Conservation (phyloP, 2,888 invertebrate genomes). For the Bombylius discolor region DNA sequence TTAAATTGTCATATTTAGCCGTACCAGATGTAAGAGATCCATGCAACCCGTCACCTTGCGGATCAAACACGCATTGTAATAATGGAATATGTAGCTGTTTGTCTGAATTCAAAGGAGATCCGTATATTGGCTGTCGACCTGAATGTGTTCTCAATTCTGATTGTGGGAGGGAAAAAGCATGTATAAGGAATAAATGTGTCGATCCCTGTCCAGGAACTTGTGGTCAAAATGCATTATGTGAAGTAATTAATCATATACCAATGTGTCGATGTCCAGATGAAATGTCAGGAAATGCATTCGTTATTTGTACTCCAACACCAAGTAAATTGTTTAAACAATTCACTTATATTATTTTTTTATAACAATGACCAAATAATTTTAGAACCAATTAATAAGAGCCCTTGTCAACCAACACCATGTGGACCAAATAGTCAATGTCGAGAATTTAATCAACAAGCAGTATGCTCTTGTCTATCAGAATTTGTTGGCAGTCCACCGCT, state of each 20-base stretch:
- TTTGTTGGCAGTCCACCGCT: constrained; percentile 59
- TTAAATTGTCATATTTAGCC: background rate
- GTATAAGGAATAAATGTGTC: constrained; percentile 56
- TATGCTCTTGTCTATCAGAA: constrained; percentile 53
- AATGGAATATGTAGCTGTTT: constrained; percentile 52
- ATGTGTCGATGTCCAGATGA: constrained; percentile 60
- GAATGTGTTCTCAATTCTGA: constrained; percentile 68
- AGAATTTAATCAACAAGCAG: constrained; percentile 53
- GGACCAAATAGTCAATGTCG: constrained; percentile 68
- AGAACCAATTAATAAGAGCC: constrained; percentile 35
- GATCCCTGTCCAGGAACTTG: constrained; percentile 72
- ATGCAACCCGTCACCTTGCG: constrained; percentile 66
- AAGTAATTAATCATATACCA: constrained; percentile 63
- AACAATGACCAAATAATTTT: constrained; percentile 25
- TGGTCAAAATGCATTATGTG: constrained; percentile 60
- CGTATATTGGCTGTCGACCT: constrained; percentile 63
- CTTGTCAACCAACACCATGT: constrained; percentile 52
- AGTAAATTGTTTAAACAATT: constrained; percentile 21
- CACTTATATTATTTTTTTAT: constrained; percentile 12
- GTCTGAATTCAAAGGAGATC: constrained; percentile 58
- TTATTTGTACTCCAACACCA: constrained; percentile 37
- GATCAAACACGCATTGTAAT: constrained; percentile 55
- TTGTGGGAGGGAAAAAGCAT: constrained; percentile 56
- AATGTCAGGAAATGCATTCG: constrained; percentile 61
- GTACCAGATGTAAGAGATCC: constrained; percentile 40